Evolutionary conservation across 2,888 invertebrate genomes (phyloP).

Genomic region (Troglohyphantes excavatus): DNA sequence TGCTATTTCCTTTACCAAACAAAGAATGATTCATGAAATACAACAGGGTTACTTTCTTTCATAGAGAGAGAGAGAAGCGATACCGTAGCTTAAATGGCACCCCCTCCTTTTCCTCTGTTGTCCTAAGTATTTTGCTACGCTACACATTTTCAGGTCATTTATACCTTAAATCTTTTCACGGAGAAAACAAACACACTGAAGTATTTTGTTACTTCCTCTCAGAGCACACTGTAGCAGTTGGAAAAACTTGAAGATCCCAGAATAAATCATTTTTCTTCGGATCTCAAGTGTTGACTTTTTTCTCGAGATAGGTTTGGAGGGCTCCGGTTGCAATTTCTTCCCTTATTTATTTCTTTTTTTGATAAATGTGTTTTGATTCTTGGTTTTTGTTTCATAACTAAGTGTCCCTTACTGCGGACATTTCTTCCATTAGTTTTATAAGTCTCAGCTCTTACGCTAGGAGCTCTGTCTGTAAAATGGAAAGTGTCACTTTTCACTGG

Average conservation of each 20-base stretch:
- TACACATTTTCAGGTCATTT: constrained; percentile 45
- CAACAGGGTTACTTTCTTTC: constrained; percentile 6
- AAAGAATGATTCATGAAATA: constrained; percentile 43
- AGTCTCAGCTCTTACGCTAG: neutral
- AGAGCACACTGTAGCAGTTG: constrained; percentile 15
- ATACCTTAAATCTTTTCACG: constrained; percentile 53
- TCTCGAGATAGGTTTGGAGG: constrained; percentile 22
- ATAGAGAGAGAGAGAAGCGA: neutral
- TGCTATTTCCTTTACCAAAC: neutral
- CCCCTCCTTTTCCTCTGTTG: neutral
- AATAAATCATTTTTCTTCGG: constrained; percentile 68
- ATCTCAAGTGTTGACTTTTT: constrained; percentile 65
- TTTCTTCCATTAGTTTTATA: constrained; percentile 51
- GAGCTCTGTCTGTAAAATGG: too few species aligned
- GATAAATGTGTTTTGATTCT: constrained; percentile 64
- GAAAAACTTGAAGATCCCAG: constrained; percentile 32
- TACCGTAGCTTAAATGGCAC: constrained; percentile 11
- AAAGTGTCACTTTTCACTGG: too few species aligned
- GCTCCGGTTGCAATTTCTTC: constrained; percentile 33
- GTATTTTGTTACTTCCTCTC: constrained; percentile 42
- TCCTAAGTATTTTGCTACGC: constrained; percentile 37
- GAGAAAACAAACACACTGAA: constrained; percentile 36
- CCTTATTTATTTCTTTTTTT: constrained; percentile 30
- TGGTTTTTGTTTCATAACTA: constrained; percentile 42
- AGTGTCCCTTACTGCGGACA: neutral